Evolutionary conservation across 1,140 invertebrate species (phyloP), one percentile per base, ranked within the genome.

Genomic region (Spodoptera frugiperda): DNA sequence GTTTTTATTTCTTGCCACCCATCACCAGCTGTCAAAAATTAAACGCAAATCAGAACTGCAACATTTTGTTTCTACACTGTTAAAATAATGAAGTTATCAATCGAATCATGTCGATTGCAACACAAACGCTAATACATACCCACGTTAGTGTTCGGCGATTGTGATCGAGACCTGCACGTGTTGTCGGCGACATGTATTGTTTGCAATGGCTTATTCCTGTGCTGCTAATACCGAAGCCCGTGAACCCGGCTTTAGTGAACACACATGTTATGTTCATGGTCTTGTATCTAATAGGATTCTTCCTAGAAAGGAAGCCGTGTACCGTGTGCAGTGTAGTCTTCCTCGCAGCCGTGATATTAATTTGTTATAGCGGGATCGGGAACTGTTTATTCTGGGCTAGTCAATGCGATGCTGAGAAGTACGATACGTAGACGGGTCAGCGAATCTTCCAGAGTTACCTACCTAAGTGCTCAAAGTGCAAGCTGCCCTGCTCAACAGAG

Each of bases 141-240:
- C 17, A 54, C 63, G 63, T 59, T 70, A 78, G 67, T 78, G 14
- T 59, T 15, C 70, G 44, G 46, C 67, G 73, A 68, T 84, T 82
- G 73, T 78, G 15, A 70, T 39, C 46, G 30, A 51, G 46, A 51
- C 49, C 63, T 12, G 73, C 55, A 53, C 76, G 53, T 53, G 86
- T 53, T 61, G 68, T 51, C 74, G 77, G 49, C 89, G 85, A 89
- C 78, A 99, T 99, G 99, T 99, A 99, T 96, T 99, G 99, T 95
- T 96, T 99, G 87, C 98, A 99, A 95, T 99, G 98, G 98, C 94
- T 99, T 83, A 98, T 99, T 84, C 99, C 99, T 65, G 98, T 99
- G 65, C 95, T 99, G 73, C 95, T 99, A 61, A 98, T 99, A 92
- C 99, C 99, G 78, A 99, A 99, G 94, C 99, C 99, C 51, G 96